Evolutionary conservation across 1,140 invertebrate genomes (phyloP).

Genomic region (Drosophila quadrilineata): DNA sequence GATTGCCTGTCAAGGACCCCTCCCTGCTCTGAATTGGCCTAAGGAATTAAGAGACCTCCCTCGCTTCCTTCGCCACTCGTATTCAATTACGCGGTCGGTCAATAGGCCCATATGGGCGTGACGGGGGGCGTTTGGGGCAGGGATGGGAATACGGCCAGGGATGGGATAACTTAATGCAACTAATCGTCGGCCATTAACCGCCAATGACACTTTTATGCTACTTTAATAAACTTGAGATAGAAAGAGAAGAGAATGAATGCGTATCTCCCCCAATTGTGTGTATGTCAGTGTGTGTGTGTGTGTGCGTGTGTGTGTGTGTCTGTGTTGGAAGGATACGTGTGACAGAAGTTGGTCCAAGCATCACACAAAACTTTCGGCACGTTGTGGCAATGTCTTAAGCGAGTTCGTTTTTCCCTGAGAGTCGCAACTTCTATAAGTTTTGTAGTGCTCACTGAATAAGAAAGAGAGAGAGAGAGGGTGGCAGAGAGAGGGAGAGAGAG

Average conservation of each 20-base stretch:
- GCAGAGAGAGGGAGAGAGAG: conserved; percentile 10
- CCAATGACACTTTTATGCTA: conserved; percentile 79
- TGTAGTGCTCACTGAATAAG: conserved; percentile 13
- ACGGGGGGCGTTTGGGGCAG: background rate
- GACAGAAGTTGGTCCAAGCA: conserved; percentile 40
- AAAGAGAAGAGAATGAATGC: conserved; percentile 33
- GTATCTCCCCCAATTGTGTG: background rate
- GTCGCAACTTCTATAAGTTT: background rate
- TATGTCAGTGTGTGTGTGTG: conserved; percentile 9
- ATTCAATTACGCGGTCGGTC: conserved; percentile 38
- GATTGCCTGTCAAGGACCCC: conserved; percentile 18
- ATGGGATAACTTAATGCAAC: conserved; percentile 40
- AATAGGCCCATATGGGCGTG: too few relatives aligned
- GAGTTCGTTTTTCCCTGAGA: conserved; percentile 23
- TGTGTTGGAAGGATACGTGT: conserved; percentile 10
- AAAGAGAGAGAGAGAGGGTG: conserved; percentile 5
- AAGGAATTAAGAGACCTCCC: background rate
- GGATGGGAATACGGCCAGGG: background rate
- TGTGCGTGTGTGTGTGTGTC: background rate
- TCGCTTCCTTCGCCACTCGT: background rate
- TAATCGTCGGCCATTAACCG: conserved; percentile 73
- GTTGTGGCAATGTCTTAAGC: conserved; percentile 63
- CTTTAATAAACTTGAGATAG: conserved; percentile 75
- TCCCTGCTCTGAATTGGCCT: background rate
- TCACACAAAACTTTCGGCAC: conserved; percentile 64